These are phyloP conservation scores for Cactoblastis cactorum DNA, from an alignment of 2,888 invertebrate species.

Conservation along the genomic window DNA sequence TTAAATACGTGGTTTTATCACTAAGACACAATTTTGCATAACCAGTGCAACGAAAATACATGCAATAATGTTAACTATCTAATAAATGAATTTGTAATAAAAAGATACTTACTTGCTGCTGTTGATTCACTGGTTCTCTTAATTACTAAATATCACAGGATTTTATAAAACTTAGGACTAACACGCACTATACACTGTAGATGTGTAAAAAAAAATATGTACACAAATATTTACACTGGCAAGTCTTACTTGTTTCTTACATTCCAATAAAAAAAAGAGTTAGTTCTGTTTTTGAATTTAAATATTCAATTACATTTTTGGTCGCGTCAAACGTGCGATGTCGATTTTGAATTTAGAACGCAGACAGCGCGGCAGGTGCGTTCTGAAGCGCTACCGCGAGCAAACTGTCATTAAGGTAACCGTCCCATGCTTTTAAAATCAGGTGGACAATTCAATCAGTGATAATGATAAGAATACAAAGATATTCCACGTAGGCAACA, in stretches of 20 bases:
- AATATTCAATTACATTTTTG: slow-evolving; percentile 42
- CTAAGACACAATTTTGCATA: no score
- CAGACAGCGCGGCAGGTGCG: slow-evolving; percentile 35
- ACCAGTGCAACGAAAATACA: no score
- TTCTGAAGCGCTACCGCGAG: slow-evolving; percentile 34
- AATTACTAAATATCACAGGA: slow-evolving; percentile 73
- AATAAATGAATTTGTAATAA: slow-evolving; percentile 11
- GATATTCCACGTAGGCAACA: slow-evolving; percentile 25
- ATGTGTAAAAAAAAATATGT: slow-evolving; percentile 28
- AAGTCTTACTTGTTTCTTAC: slow-evolving; percentile 32
- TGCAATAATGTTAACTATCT: not conserved
- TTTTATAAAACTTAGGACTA: slow-evolving; percentile 43
- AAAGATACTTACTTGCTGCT: slow-evolving; percentile 59
- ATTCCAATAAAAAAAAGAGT: slow-evolving; percentile 33
- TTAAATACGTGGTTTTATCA: no score
- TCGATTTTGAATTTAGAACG: slow-evolving; percentile 28
- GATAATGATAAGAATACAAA: slow-evolving; percentile 56
- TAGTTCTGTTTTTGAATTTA: slow-evolving; percentile 32
- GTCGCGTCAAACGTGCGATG: slow-evolving; percentile 24
- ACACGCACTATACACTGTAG: slow-evolving; percentile 39
- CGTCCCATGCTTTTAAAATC: slow-evolving; percentile 51
- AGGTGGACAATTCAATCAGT: slow-evolving; percentile 61
- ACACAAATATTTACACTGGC: slow-evolving; percentile 48
- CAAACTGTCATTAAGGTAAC: slow-evolving; percentile 48
- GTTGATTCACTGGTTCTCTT: slow-evolving; percentile 41